A percentile compares a stretch with the other conserved stretches of the same genome.
Conservation (phyloP, 2,888 invertebrate genomes). For the Epirrita christyi region DNA sequence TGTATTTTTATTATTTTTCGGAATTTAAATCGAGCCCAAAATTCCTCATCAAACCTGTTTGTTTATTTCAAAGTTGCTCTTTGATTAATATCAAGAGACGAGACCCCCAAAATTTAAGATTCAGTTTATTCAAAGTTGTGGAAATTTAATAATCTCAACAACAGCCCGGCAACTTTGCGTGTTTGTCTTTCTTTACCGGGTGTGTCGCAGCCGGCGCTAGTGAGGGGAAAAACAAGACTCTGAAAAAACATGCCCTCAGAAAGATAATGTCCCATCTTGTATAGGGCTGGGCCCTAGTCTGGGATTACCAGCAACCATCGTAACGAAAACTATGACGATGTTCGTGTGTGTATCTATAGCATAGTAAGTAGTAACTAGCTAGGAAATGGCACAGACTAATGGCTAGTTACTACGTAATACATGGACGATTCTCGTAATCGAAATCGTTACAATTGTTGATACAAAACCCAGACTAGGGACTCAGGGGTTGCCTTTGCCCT, state of each 20-base stretch:
- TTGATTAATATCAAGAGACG: conserved; percentile 23
- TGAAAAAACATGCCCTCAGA: not conserved
- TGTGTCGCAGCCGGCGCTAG: conserved; percentile 44
- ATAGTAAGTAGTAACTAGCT: too few relatives aligned
- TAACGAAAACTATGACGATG: too few relatives aligned
- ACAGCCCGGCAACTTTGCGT: conserved; percentile 60
- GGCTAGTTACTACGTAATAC: too few relatives aligned
- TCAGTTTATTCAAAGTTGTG: conserved; percentile 61
- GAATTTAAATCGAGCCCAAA: not conserved
- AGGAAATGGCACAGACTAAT: too few relatives aligned
- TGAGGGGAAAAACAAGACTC: conserved; percentile 22
- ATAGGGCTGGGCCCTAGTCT: too few relatives aligned
- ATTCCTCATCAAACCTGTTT: not conserved
- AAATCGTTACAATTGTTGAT: too few relatives aligned
- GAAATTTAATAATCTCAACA: conserved; percentile 68
- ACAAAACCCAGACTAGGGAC: too few relatives aligned
- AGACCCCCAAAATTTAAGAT: conserved; percentile 52
- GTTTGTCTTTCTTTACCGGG: conserved; percentile 62
- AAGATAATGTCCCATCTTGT: too few relatives aligned
- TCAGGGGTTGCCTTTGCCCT: too few relatives aligned
- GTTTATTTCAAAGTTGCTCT: conserved; percentile 9
- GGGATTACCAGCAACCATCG: too few relatives aligned
- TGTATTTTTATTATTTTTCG: not conserved
- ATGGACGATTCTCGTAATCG: too few relatives aligned
- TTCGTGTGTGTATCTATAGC: too few relatives aligned